Percentiles rank a stretch among this genome's conserved stretches.
phyloP scores from a whole-genome alignment of 2,888 invertebrate genomes.

The Patella ulyssiponensis region DNA sequence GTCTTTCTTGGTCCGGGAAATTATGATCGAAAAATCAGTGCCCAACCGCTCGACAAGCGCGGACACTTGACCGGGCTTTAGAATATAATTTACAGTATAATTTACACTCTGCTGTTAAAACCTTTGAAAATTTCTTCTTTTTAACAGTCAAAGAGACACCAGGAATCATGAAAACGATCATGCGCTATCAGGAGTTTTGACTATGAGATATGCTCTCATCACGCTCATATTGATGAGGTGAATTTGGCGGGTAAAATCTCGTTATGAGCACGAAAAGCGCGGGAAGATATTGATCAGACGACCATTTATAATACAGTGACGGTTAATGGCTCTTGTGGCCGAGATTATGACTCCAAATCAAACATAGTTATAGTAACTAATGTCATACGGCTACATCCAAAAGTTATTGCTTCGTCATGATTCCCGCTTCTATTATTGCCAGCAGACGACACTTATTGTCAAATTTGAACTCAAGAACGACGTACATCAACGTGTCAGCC shows the following conservation, averaged over 20 bases:
- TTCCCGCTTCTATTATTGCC: constrained; percentile 6
- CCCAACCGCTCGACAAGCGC: too few relatives aligned
- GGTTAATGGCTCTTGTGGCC: constrained; percentile 5
- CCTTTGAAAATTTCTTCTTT: too few relatives aligned
- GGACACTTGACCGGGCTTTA: too few relatives aligned
- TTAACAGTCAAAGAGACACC: too few relatives aligned
- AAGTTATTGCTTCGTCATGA: neutral
- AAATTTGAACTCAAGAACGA: too few relatives aligned
- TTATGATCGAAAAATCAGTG: too few relatives aligned
- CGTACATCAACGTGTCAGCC: too few relatives aligned
- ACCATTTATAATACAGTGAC: constrained; percentile 7
- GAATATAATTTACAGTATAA: too few relatives aligned
- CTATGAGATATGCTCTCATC: constrained; percentile 7
- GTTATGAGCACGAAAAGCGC: constrained; percentile 12
- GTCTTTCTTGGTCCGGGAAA: too few relatives aligned
- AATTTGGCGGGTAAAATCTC: constrained; percentile 12
- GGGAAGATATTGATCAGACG: constrained; percentile 12
- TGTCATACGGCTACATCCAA: neutral
- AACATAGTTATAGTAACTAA: neutral
- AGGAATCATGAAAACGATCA: neutral
- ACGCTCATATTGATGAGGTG: constrained; percentile 10
- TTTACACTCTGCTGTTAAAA: too few relatives aligned
- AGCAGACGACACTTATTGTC: neutral
- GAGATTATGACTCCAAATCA: constrained; percentile 11
- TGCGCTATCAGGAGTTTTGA: neutral